phyloP scores from a whole-genome alignment of 35 echinoderm and acorn worm species.

The Patiria miniata region DNA sequence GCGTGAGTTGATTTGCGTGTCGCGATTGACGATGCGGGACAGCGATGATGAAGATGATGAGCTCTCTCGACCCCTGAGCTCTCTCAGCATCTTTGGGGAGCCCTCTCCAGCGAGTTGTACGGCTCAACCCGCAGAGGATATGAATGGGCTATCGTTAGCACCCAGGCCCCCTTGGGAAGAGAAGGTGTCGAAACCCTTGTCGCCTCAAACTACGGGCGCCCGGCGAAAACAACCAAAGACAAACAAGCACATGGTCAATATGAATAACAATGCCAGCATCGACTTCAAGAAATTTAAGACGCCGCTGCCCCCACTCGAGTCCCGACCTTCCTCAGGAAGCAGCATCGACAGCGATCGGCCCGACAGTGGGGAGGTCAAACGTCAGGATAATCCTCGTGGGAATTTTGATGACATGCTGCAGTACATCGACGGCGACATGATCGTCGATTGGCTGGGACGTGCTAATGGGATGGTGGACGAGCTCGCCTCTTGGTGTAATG shows the following conservation, averaged over 20 bases:
- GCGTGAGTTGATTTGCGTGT: constrained; percentile 91
- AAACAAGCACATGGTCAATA: background rate
- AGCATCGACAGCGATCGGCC: constrained; percentile 45
- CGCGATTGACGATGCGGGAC: constrained; percentile 85
- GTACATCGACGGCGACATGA: constrained; percentile 39
- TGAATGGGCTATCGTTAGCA: background rate
- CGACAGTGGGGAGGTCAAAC: constrained; percentile 27
- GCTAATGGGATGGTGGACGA: constrained; percentile 77
- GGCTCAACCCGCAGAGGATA: background rate
- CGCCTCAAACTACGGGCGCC: background rate
- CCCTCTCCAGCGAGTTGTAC: background rate
- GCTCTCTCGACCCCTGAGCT: constrained; percentile 79
- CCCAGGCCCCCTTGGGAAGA: constrained; percentile 25
- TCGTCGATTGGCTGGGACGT: constrained; percentile 63
- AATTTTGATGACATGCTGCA: constrained; percentile 73
- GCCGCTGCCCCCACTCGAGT: constrained; percentile 73
- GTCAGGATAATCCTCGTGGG: background rate
- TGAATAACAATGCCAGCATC: constrained; percentile 14
- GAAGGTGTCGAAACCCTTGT: constrained; percentile 1
- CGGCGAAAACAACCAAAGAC: background rate
- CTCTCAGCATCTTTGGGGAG: constrained; percentile 87
- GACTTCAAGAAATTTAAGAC: constrained; percentile 48
- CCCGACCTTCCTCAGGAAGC: constrained; percentile 64
- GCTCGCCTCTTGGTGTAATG: constrained; percentile 68
- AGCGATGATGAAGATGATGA: constrained; percentile 89